Conservation (phyloP, 2,888 invertebrate species). For the Panopea generosa region DNA sequence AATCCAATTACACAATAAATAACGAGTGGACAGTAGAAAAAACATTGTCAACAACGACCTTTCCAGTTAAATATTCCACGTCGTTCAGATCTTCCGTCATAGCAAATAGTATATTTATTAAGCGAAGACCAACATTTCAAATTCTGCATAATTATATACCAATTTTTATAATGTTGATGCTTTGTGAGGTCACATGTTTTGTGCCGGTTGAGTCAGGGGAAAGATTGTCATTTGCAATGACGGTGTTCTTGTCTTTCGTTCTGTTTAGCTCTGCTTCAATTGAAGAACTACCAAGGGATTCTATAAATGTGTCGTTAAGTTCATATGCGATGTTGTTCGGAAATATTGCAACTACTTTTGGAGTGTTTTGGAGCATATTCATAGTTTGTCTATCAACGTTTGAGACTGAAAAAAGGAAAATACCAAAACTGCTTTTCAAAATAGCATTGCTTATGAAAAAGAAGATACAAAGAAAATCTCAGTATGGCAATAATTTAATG, state of each 20-base stretch:
- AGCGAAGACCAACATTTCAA: not conserved
- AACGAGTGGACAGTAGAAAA: not conserved
- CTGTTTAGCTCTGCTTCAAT: not conserved
- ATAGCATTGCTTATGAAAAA: no score
- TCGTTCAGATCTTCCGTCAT: not conserved
- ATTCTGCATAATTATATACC: not conserved
- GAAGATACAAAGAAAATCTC: no score
- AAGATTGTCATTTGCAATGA: slow-evolving; percentile 4
- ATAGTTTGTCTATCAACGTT: not conserved
- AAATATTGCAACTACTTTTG: not conserved
- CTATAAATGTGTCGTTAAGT: not conserved
- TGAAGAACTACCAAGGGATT: slow-evolving; percentile 4
- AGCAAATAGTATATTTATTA: not conserved
- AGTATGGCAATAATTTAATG: no score
- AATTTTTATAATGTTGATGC: not conserved
- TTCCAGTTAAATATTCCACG: not conserved
- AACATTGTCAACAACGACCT: not conserved
- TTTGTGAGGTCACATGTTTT: not conserved
- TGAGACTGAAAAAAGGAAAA: no score
- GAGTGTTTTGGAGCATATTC: not conserved
- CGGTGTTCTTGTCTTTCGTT: not conserved
- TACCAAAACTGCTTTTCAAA: no score
- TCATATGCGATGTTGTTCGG: not conserved
- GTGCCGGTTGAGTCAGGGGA: slow-evolving; percentile 13
- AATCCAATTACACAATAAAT: not conserved